Evolutionary conservation across 1,140 invertebrate species (phyloP), one percentile per base, ranked within the genome.

Genomic region (Pseudomyrmex flavicornis): DNA sequence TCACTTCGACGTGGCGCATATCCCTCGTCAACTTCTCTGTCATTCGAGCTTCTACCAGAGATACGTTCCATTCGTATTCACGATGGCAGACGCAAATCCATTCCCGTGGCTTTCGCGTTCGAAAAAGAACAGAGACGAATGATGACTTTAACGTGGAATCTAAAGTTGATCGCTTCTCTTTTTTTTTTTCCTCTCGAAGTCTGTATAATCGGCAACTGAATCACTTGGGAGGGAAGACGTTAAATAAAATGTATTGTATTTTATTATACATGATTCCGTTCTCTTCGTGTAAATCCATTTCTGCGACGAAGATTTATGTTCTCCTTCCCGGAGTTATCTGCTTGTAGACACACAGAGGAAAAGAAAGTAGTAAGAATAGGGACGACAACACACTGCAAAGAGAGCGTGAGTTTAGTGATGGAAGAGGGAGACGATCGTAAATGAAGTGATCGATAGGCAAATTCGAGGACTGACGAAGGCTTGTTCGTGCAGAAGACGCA

Each of bases 361-460:
- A 58, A 0, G 2, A 22, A 20, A 66, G 22, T 22, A 44, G 35
- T 35, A 22, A 22, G 35, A 20, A 5, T 7, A 7, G 17, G 35
- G 58, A 1, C 22, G 61, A 76, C 26, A 54, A 15, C 63, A 68
- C n/a, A 56, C 8, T 20, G 8, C 12, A 2, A 50, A 50, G 35
- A 35, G 35, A 35, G 35, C 35, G 35, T 7, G 35, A 35, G 50
- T 52, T 13, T 12, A 10, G 73, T 50, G 61, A 87, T 62, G 56
- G 56, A 50, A 70, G 75, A 72, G 69, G 46, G 52, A 56, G 77
- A 87, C 58, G 66, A 10, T 17, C 68, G 50, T 50, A 63, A 87
- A 79, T 84, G 66, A 87, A 83, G 87, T 89, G 86, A 88, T 88
- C 86, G 87, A 89, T 89, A 85, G 84, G 73, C 83, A 79, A 88